Evolutionary conservation across 2,113 vertebrate species (phyloP).

Genomic region (Pelvicachromis taeniatus): DNA sequence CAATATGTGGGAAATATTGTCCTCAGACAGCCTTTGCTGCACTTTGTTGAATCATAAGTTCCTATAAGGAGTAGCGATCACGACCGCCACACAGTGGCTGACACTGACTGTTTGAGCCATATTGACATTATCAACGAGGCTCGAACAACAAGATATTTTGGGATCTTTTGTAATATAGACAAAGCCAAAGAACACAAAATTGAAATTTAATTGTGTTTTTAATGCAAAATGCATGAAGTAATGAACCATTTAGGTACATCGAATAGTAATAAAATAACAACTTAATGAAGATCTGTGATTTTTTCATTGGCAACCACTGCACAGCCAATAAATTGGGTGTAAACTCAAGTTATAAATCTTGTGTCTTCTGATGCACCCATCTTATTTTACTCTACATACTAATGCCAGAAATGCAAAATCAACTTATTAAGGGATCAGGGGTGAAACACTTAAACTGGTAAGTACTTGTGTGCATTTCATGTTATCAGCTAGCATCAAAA

Average conservation of each 20-base stretch:
- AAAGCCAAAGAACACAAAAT: background rate
- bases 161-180: background rate
- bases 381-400: background rate
- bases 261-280: background rate
- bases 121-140: background rate
- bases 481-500: background rate
- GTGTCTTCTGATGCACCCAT: background rate
- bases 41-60: background rate
- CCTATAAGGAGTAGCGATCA: background rate
- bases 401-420: background rate
- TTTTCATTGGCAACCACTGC: background rate
- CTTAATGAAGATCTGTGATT: background rate
- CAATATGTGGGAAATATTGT: background rate
- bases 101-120: background rate
- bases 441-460: background rate
- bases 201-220: background rate
- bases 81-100: background rate
- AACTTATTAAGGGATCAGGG: background rate
- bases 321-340: background rate
- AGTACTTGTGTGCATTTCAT: background rate
- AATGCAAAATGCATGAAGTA: background rate
- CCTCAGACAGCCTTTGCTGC: background rate
- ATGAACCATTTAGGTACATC: background rate
- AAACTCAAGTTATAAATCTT: background rate
- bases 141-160: background rate